Percentiles rank a stretch among this genome's conserved stretches.
phyloP scores from a whole-genome alignment of 2,888 invertebrate genomes.

The Nudaria mundana region DNA sequence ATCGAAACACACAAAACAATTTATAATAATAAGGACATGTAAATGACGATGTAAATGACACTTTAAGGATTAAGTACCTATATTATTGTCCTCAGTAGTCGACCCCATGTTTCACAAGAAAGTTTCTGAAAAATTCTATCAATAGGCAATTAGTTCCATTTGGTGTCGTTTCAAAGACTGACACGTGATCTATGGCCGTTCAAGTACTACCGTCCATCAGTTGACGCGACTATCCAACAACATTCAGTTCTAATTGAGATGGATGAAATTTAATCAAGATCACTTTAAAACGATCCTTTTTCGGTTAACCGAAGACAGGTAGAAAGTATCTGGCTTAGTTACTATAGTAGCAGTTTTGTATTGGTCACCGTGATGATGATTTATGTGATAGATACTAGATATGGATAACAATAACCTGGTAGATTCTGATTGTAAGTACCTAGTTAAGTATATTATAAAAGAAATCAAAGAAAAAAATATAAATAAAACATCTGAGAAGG shows the following conservation, averaged over 20 bases:
- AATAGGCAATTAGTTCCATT: slow-evolving; percentile 6
- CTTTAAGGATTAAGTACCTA: too few relatives aligned
- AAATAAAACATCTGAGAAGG: too few relatives aligned
- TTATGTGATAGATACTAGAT: neutral
- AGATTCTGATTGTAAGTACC: neutral
- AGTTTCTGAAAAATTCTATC: neutral
- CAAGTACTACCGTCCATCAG: slow-evolving; percentile 16
- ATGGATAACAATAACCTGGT: neutral
- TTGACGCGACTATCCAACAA: slow-evolving; percentile 12
- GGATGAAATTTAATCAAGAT: slow-evolving; percentile 4
- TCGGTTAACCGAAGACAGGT: slow-evolving; percentile 1
- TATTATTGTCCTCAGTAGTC: neutral
- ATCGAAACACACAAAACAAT: too few relatives aligned
- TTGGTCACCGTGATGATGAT: neutral
- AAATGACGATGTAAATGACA: too few relatives aligned
- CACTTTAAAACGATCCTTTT: neutral
- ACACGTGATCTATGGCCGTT: slow-evolving; percentile 6
- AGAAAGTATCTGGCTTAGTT: neutral
- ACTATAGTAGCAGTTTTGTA: neutral
- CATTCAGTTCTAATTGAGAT: slow-evolving; percentile 3
- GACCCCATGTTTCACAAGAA: neutral
- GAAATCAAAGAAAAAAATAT: too few relatives aligned
- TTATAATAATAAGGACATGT: too few relatives aligned
- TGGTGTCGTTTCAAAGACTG: neutral
- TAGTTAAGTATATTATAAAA: too few relatives aligned